phyloP scores from a whole-genome alignment of 2,888 invertebrate genomes.

The Ichneumon xanthorius region DNA sequence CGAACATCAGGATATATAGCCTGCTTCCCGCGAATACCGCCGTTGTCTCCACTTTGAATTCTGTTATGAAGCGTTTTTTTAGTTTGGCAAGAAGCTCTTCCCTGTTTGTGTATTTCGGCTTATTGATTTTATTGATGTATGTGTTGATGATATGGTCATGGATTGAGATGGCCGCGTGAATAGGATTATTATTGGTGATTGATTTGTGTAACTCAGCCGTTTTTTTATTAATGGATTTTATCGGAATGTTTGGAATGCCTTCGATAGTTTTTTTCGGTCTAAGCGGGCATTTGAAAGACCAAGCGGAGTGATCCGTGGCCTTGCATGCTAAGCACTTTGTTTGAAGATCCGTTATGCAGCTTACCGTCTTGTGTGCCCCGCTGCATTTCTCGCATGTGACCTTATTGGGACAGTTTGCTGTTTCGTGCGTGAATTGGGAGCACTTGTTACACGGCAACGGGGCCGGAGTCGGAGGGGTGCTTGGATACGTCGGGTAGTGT shows the following conservation, averaged over 20 bases:
- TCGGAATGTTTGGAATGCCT: conserved; percentile 7
- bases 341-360: conserved; percentile 3
- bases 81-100: neutral
- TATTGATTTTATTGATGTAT: conserved; percentile 17
- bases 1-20: conserved; percentile 2
- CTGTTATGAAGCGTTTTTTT: neutral
- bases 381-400: conserved; percentile 15
- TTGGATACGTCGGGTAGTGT: conserved; percentile 38
- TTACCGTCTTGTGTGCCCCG: neutral
- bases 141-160: conserved; percentile 14
- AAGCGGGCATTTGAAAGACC: conserved; percentile 22
- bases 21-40: neutral
- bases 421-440: conserved; percentile 12
- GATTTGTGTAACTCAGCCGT: neutral
- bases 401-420: conserved; percentile 2
- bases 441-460: conserved; percentile 9
- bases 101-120: conserved; percentile 6
- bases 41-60: neutral
- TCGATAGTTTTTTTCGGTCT: neutral
- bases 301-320: conserved; percentile 16
- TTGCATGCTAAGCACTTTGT: conserved; percentile 16
- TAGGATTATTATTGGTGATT: conserved; percentile 6
- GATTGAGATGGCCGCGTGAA: conserved; percentile 17
- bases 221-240: conserved; percentile 20
- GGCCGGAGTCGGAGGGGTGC: conserved; percentile 26